phyloP scores from a whole-genome alignment of 1,140 invertebrate genomes.

The Hermatobates lingyangjiaoensis region DNA sequence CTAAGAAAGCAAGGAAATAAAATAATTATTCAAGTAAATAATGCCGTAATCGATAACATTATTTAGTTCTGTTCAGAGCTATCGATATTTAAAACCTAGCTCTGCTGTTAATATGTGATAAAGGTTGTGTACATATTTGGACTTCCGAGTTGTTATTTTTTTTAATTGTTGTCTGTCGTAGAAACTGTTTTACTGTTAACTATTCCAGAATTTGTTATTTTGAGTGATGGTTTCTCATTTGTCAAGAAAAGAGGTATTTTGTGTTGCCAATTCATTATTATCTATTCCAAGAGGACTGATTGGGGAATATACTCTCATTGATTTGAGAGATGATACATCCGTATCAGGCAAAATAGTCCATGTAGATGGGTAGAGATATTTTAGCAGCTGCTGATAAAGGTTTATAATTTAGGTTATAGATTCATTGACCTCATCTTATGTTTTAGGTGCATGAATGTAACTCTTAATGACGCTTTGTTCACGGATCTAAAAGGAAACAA shows the following conservation, averaged over 20 bases:
- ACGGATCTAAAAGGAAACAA: constrained; percentile 9
- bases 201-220: no score
- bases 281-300: constrained; percentile 39
- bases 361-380: constrained; percentile 33
- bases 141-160: no score
- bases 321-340: constrained; percentile 40
- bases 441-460: constrained; percentile 11
- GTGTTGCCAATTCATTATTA: constrained; percentile 27
- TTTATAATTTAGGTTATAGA: neutral
- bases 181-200: no score
- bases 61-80: no score
- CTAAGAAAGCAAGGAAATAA: no score
- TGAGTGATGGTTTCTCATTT: neutral
- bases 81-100: no score
- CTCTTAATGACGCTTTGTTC: constrained; percentile 7
- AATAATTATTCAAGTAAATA: no score
- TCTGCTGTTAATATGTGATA: no score
- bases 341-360: constrained; percentile 33
- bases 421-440: no score
- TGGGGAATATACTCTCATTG: constrained; percentile 39
- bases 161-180: no score
- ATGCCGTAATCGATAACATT: no score
- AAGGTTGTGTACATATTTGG: no score
- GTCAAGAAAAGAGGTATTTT: constrained; percentile 2
- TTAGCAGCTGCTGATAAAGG: neutral